phyloP scores from a whole-genome alignment of 2,113 vertebrate species.

The Apteryx owenii region DNA sequence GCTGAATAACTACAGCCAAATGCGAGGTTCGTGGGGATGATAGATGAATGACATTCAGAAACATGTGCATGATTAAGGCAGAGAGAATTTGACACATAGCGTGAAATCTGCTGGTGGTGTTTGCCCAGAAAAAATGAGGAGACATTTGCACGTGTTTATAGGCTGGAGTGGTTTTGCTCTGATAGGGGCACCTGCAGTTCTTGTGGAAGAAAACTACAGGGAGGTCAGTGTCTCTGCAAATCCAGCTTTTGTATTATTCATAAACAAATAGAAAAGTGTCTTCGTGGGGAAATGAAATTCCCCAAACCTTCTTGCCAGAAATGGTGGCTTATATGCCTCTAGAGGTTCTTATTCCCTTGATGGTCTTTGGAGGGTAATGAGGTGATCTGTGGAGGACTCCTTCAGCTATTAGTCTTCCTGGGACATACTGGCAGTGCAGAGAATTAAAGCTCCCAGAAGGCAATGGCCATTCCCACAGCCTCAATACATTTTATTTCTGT shows the following conservation, averaged over 20 bases:
- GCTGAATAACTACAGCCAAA: neutral
- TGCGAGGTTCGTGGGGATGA: too few species aligned
- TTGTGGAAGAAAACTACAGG: neutral
- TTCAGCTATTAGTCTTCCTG: constrained; percentile 20
- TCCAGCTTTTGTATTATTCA: neutral
- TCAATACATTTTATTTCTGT: constrained; percentile 30
- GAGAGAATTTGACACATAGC: neutral
- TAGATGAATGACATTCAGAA: neutral
- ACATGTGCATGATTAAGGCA: neutral
- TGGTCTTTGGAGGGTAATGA: constrained; percentile 23
- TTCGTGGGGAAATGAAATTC: neutral
- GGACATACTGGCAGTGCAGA: neutral
- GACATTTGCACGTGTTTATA: rapidly evolving
- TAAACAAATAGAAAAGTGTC: neutral
- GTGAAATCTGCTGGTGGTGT: neutral
- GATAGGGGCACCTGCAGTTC: neutral
- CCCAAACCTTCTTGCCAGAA: neutral
- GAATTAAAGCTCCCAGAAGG: constrained; percentile 55
- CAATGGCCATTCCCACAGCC: neutral
- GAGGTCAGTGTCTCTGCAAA: neutral
- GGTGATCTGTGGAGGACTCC: constrained; percentile 18
- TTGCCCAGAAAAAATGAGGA: neutral
- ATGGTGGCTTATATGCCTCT: neutral
- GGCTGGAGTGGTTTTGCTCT: neutral
- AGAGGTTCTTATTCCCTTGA: constrained; percentile 10